These are phyloP conservation scores for Microtus agrestis DNA, from an alignment of 2,797 vertebrate species.

Conservation along the genomic window DNA sequence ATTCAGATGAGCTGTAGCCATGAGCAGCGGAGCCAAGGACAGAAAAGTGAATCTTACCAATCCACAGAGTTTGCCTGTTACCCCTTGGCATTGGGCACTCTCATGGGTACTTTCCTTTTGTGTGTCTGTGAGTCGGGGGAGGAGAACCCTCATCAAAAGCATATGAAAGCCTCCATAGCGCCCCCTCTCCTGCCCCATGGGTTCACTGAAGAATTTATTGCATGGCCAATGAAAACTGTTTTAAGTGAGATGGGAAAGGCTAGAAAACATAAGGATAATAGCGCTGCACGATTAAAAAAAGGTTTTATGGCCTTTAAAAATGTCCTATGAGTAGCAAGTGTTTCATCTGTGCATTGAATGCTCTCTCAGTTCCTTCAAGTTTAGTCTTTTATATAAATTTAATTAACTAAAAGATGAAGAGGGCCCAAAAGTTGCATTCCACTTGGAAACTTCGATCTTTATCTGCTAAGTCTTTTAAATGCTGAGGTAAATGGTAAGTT, in stretches of 20 bases:
- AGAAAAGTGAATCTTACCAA: constrained; percentile 70
- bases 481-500: constrained; percentile 30
- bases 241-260: constrained; percentile 41
- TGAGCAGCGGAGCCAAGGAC: constrained; percentile 62
- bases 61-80: constrained; percentile 50
- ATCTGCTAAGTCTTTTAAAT: constrained; percentile 57
- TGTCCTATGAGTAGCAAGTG: constrained; percentile 25
- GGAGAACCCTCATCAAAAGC: constrained; percentile 35
- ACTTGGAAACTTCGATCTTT: constrained; percentile 60
- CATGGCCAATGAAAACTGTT: constrained; percentile 48
- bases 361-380: constrained; percentile 54
- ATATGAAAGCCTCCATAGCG: constrained; percentile 28
- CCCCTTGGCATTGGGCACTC: constrained; percentile 24
- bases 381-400: constrained; percentile 65
- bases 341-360: constrained; percentile 57
- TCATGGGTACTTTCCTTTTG: constrained; percentile 27
- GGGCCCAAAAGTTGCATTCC: constrained; percentile 17
- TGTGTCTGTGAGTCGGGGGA: constrained; percentile 1
- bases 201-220: constrained; percentile 63
- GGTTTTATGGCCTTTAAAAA: constrained; percentile 54
- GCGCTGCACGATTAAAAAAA: neutral
- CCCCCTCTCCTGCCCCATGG: neutral
- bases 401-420: constrained; percentile 66
- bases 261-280: constrained; percentile 54
- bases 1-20: constrained; percentile 76